Evolutionary conservation across 2,888 invertebrate genomes (phyloP).

Genomic region (Willowsia nigromaculata): DNA sequence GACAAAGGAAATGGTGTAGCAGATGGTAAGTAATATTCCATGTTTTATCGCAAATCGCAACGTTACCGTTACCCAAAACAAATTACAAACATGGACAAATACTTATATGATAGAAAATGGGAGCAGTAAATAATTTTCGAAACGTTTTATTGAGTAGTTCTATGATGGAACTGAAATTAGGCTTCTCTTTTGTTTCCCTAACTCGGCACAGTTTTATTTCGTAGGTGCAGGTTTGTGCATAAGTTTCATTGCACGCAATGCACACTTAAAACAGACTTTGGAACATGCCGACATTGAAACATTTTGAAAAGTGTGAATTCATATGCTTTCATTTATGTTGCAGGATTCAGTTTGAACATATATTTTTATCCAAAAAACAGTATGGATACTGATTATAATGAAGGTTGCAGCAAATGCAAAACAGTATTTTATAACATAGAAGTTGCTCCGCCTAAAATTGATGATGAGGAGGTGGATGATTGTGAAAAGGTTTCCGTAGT

Average conservation of each 20-base stretch:
- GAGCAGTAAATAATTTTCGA: too few species aligned
- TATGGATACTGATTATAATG: conserved; percentile 81
- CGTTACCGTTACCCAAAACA: too few species aligned
- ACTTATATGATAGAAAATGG: too few species aligned
- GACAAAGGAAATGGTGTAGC: conserved; percentile 90
- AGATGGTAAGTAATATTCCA: conserved; percentile 83
- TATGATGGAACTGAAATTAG: too few species aligned
- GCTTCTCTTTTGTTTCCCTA: too few species aligned
- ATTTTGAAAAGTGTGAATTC: neutral
- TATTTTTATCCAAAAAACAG: conserved; percentile 23
- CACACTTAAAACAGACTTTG: too few species aligned
- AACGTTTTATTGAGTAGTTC: too few species aligned
- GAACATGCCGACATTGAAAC: too few species aligned
- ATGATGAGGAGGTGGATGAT: neutral
- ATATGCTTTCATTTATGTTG: neutral
- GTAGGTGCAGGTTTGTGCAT: too few species aligned
- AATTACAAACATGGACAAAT: too few species aligned
- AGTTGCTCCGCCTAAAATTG: conserved; percentile 79
- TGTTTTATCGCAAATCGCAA: neutral
- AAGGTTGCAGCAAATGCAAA: conserved; percentile 83
- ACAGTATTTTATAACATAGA: conserved; percentile 83
- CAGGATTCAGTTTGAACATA: conserved; percentile 88
- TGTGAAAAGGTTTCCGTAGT: conserved; percentile 83
- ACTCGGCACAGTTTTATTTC: too few species aligned
- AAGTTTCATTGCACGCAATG: too few species aligned